phyloP scores from a whole-genome alignment of 2,797 vertebrate genomes.

The Sebastes itinus region DNA sequence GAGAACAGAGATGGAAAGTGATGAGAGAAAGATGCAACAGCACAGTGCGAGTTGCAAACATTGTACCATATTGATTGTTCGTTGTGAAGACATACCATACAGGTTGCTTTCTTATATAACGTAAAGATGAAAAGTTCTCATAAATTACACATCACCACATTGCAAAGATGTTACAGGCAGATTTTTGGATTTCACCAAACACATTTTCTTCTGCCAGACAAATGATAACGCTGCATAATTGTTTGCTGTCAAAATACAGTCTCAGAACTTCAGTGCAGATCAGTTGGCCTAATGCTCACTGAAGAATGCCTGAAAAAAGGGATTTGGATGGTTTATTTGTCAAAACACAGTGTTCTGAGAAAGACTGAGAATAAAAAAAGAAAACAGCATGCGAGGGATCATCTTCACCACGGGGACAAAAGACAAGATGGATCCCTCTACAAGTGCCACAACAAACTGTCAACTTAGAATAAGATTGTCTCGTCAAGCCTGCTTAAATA shows the following conservation, averaged over 20 bases:
- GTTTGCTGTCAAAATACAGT: conserved; percentile 61
- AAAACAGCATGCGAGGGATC: conserved; percentile 53
- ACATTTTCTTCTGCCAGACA: conserved; percentile 26
- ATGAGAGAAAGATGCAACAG: conserved; percentile 62
- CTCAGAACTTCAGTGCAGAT: conserved; percentile 52
- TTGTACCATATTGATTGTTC: conserved; percentile 34
- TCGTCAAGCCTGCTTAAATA: conserved; percentile 67
- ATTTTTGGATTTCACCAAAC: conserved; percentile 15
- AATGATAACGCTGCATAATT: conserved; percentile 55
- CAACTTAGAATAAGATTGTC: conserved; percentile 71
- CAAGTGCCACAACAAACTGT: conserved; percentile 74
- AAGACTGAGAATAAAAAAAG: conserved; percentile 38
- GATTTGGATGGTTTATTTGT: conserved; percentile 65
- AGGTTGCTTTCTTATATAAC: conserved; percentile 4
- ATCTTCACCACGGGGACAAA: conserved; percentile 69
- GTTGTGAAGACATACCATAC: neutral
- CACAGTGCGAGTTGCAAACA: conserved; percentile 34
- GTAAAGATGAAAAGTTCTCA: neutral
- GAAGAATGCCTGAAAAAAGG: conserved; percentile 37
- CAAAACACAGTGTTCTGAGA: conserved; percentile 61
- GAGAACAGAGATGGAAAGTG: conserved; percentile 57
- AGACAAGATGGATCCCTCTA: conserved; percentile 68
- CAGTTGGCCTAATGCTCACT: conserved; percentile 43
- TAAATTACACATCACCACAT: neutral
- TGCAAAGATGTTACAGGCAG: conserved; percentile 8